These are phyloP conservation scores for Zenarchopterus dispar DNA, from an alignment of 2,797 vertebrate genomes.

Conservation along the genomic window DNA sequence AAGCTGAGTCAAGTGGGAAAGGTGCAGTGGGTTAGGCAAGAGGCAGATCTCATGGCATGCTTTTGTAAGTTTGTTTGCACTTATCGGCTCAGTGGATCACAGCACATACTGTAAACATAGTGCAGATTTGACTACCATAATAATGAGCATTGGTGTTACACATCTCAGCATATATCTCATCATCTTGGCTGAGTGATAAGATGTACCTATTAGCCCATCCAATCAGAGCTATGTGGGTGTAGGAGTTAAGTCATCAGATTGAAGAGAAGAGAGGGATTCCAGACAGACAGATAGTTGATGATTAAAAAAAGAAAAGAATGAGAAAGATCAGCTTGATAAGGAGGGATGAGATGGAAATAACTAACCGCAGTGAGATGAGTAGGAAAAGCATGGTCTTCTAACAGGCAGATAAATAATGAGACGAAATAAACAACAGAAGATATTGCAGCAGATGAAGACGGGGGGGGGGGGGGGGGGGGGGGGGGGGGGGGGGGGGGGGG, in stretches of 20 bases:
- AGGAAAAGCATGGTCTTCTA: constrained; percentile 26
- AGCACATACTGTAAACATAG: constrained; percentile 13
- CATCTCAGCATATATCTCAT: constrained; percentile 28
- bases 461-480: too few species aligned
- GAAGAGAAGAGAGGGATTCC: constrained; percentile 36
- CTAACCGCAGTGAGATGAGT: constrained; percentile 32
- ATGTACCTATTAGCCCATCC: constrained; percentile 37
- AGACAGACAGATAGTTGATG: constrained; percentile 54
- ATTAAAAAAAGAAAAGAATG: constrained; percentile 28
- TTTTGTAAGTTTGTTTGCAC: constrained; percentile 33
- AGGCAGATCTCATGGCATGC: constrained; percentile 34
- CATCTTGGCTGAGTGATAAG: constrained; percentile 40
- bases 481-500: too few species aligned
- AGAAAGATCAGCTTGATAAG: constrained; percentile 29
- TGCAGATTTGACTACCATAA: constrained; percentile 29
- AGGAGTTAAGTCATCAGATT: constrained; percentile 49
- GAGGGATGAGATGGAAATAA: constrained; percentile 35
- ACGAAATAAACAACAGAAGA: constrained; percentile 38
- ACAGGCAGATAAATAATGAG: constrained; percentile 46
- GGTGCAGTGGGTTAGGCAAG: constrained; percentile 30
- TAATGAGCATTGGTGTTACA: constrained; percentile 34
- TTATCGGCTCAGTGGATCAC: constrained; percentile 22
- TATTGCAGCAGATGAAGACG: constrained; percentile 25
- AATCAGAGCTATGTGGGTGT: constrained; percentile 55
- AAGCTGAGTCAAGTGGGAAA: constrained; percentile 22